These are phyloP conservation scores for Nezara viridula DNA, from an alignment of 2,888 invertebrate species.

Conservation along the genomic window DNA sequence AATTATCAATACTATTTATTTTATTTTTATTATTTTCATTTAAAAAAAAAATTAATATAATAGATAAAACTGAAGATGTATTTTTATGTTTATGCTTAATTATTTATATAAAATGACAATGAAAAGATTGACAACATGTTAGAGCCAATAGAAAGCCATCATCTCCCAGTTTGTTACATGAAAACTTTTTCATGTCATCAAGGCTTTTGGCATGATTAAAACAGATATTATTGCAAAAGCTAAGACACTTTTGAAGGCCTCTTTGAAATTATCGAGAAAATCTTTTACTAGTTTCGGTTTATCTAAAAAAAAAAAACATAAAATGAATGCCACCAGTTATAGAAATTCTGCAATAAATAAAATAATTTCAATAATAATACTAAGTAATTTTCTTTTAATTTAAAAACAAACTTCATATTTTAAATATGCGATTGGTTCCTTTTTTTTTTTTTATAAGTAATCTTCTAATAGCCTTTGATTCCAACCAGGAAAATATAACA, in stretches of 20 bases:
- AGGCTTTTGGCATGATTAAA: constrained; percentile 1
- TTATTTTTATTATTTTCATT: no score
- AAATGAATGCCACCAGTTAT: neutral
- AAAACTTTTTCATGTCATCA: neutral
- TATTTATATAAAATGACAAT: neutral
- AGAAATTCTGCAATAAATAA: neutral
- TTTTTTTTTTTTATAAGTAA: neutral
- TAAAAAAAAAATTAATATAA: neutral
- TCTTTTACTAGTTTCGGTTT: neutral
- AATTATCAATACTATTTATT: no score
- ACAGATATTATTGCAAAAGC: constrained; percentile 18
- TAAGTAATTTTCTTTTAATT: neutral
- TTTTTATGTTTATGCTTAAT: no score
- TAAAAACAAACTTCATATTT: neutral
- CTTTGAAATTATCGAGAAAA: neutral
- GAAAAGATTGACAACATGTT: neutral
- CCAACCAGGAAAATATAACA: constrained; percentile 4
- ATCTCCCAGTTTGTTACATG: neutral
- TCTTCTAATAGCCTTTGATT: neutral
- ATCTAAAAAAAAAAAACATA: neutral
- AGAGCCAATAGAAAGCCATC: neutral
- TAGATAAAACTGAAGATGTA: no score
- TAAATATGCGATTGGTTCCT: neutral
- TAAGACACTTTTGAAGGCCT: constrained; percentile 46
- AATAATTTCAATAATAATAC: neutral